Evolutionary conservation across 2,797 vertebrate genomes (phyloP), one percentile per base, ranked within the genome.

Genomic region (Sebastes taczanowskii): DNA sequence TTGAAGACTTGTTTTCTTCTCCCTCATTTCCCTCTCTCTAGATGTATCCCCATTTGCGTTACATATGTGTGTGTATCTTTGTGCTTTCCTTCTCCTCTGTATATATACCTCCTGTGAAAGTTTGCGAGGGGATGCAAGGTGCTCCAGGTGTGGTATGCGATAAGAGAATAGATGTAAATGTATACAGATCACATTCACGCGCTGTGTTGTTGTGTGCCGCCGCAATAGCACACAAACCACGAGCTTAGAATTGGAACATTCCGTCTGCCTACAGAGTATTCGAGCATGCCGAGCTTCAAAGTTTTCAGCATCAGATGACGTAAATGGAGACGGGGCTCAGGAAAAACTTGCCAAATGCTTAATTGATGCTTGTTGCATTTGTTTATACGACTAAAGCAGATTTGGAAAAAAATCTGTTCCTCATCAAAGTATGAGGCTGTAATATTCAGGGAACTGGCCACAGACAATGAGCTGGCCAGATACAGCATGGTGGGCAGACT

Each of bases 121-220:
- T 74, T 29, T 71, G 55, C 64, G 46, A 62, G 56, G 65, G 53
- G 30, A 11, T 32, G 46, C 58, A 75, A 25, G 56, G 53, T 74
- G 61, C 76, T 89, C 69, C 77, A 88, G 84, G 87, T 86, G 87
- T 64, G 69, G 66, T 56, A 55, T 67, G 86, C 87, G 75, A 89
- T 89, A 85, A 86, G 80, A 84, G 80, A 84, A 88, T 74, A 80
- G 78, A 91, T 90, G 82, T 86, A 86, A 91, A 92, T 90, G 79
- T 87, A 81, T 88, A 86, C 86, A 80, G 85, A 91, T 88, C 84
- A 83, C 82, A 91, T 91, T 81, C 85, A 49, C 81, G 71, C 14
- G 14, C 55, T 27, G 62, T 78, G 61, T 77, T 64, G 29, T 75
- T 32, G 46, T 62, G 63, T 68, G 71, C 66, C 13, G 55, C 71